Base-by-base conservation (phyloP, 2,888 invertebrate species). In the Thyatira batis region DNA sequence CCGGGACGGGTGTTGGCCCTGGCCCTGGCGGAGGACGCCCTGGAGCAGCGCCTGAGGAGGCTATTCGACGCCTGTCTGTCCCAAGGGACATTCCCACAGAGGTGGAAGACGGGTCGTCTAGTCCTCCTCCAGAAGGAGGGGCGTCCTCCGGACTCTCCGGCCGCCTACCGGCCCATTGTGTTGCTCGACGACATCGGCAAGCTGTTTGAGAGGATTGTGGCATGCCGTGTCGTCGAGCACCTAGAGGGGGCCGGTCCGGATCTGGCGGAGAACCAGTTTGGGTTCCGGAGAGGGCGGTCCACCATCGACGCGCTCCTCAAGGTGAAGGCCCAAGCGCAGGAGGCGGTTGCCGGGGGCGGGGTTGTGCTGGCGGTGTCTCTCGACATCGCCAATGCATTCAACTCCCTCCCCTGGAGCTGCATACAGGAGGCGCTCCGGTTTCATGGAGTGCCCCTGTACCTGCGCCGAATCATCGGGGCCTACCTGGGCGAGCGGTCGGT, bases 131-230 rank as follows among this genome's bases (percentile, higher is more conserved):
- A 17, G 5, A 60, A 60, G 33, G 27, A 33, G 20, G 53, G 52
- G 11, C 48, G 54, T 3, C 51, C 54, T 2, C 44, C 50, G 8
- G 52, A 57, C 4, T 55, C 55, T 8, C 50, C 52, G 10, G 53
- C 55, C 25, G 49, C 52, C 11, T 55, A 55, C 53, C 51, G 60
- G 20, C 55, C 55, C 5, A 60, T 60, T n/a, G 60, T 60, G 3
- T 20, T 55, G 21, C 55, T 60, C 9, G 55, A 57, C 46, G 56
- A 60, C 44, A 53, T 43, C 43, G 33, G 54, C 13, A 57, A 56
- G 30, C 43, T 57, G 0, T 49, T 50, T 10, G 54, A 48, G 48
- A 45, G 46, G 2, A 25, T 48, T 1, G 27, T 48, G 4, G 46
- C 46, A 5, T 4, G 27, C 21, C 45, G 25, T 2, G 11, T 53